Conservation (phyloP, 2,888 invertebrate genomes). For the Drosophila anomelani region DNA sequence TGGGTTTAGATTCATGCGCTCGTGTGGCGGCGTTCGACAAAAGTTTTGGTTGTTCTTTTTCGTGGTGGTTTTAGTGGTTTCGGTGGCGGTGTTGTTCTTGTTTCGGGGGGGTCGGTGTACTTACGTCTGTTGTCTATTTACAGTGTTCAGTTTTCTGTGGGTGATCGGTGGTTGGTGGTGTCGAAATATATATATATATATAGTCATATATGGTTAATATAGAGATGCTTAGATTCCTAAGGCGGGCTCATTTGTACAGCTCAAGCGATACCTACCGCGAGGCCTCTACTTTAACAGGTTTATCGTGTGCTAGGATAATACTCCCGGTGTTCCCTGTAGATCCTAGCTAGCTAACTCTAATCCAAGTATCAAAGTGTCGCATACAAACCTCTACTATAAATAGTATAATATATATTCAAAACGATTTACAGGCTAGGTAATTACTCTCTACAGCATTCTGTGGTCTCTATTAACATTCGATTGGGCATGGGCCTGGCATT, state of each 20-base stretch:
- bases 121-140: slow-evolving; percentile 73
- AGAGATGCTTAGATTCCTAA: slow-evolving; percentile 34
- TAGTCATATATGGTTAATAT: slow-evolving; percentile 38
- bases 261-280: slow-evolving; percentile 51
- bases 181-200: slow-evolving; percentile 41
- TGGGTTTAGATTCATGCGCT: slow-evolving; percentile 43
- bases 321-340: slow-evolving; percentile 20
- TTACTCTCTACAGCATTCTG: slow-evolving; percentile 26
- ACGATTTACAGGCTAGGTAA: slow-evolving; percentile 13
- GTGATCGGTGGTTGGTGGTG: slow-evolving; percentile 35
- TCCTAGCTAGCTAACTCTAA: slow-evolving; percentile 40
- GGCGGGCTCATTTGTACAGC: slow-evolving; percentile 40
- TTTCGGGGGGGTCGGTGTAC: slow-evolving; percentile 46
- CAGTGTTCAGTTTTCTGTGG: slow-evolving; percentile 57
- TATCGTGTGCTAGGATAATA: slow-evolving; percentile 22
- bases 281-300: slow-evolving; percentile 34
- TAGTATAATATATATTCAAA: slow-evolving; percentile 1
- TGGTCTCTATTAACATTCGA: slow-evolving; percentile 20
- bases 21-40: slow-evolving; percentile 44
- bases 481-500: slow-evolving; percentile 2
- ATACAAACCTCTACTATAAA: slow-evolving; percentile 31
- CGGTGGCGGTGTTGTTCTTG: slow-evolving; percentile 30
- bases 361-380: slow-evolving; percentile 30
- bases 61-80: slow-evolving; percentile 22
- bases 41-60: slow-evolving; percentile 51